Conservation (phyloP, 2,113 vertebrate species). For the Erinaceus europaeus region DNA sequence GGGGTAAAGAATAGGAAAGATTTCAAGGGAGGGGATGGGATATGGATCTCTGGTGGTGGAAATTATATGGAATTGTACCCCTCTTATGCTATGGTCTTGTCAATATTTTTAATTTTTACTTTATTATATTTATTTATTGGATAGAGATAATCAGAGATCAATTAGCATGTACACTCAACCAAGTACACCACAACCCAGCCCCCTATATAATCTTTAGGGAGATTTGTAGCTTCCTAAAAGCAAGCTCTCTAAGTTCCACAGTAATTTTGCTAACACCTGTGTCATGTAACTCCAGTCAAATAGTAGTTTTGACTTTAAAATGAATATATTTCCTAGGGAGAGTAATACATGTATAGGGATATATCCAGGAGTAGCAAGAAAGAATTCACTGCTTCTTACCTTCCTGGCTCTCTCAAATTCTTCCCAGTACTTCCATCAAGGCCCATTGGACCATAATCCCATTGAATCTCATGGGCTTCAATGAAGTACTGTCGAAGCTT, state of each 20-base stretch:
- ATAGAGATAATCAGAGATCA: too few relatives aligned
- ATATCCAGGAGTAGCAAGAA: not conserved
- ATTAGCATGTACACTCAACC: too few relatives aligned
- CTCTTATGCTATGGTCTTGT: too few relatives aligned
- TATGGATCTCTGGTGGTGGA: too few relatives aligned
- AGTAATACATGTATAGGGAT: not conserved
- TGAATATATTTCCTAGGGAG: not conserved
- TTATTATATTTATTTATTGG: too few relatives aligned
- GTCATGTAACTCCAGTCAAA: not conserved
- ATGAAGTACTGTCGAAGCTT: slow-evolving; percentile 82
- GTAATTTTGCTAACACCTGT: not conserved
- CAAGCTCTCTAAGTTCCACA: not conserved
- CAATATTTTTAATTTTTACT: too few relatives aligned
- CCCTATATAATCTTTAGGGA: not conserved
- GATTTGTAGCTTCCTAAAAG: not conserved
- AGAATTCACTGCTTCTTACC: slow-evolving; percentile 67
- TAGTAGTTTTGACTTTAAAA: not conserved
- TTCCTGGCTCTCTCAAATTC: slow-evolving; percentile 74
- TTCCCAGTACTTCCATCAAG: slow-evolving; percentile 72
- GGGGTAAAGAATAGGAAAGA: too few relatives aligned
- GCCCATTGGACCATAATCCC: slow-evolving; percentile 80
- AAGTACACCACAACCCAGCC: too few relatives aligned
- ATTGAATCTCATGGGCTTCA: slow-evolving; percentile 80
- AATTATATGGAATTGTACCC: too few relatives aligned
- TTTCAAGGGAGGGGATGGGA: too few relatives aligned